Conservation (phyloP, 2,113 vertebrate genomes). For the Heliornis fulica region DNA sequence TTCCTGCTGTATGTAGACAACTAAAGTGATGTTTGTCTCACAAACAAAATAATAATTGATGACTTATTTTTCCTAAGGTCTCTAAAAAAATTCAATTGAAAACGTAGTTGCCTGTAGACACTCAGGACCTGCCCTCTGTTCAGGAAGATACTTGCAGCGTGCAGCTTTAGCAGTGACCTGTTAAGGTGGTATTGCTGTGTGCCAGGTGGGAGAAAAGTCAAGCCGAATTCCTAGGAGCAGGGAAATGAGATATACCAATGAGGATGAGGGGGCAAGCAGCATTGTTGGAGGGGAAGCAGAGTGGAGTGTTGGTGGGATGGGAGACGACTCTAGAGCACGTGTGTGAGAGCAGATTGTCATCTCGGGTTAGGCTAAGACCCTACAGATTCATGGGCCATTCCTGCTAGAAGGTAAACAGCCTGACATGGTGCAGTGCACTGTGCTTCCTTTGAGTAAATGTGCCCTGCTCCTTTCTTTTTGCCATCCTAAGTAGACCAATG, state of each 20-base stretch:
- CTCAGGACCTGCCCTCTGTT: neutral
- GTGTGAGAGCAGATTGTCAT: neutral
- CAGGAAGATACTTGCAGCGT: neutral
- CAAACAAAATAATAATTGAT: neutral
- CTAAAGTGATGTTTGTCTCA: neutral
- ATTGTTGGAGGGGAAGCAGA: neutral
- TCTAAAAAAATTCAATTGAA: neutral
- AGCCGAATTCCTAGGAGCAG: neutral
- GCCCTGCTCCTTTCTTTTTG: neutral
- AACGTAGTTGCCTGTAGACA: neutral
- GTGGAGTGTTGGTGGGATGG: neutral
- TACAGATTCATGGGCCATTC: neutral
- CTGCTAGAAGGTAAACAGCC: neutral
- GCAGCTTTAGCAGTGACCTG: neutral
- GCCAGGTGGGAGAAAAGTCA: neutral
- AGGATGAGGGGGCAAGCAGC: neutral
- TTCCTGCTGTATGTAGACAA: neutral
- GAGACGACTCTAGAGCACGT: neutral
- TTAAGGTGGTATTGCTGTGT: neutral
- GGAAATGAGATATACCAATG: neutral
- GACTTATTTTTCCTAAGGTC: neutral
- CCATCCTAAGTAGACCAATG: neutral
- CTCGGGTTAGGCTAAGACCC: neutral
- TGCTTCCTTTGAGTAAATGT: neutral
- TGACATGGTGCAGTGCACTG: too few relatives aligned